Evolutionary conservation across 2,113 vertebrate genomes (phyloP), one percentile per base, ranked within the genome.

Genomic region (Anthoscopus minutus): DNA sequence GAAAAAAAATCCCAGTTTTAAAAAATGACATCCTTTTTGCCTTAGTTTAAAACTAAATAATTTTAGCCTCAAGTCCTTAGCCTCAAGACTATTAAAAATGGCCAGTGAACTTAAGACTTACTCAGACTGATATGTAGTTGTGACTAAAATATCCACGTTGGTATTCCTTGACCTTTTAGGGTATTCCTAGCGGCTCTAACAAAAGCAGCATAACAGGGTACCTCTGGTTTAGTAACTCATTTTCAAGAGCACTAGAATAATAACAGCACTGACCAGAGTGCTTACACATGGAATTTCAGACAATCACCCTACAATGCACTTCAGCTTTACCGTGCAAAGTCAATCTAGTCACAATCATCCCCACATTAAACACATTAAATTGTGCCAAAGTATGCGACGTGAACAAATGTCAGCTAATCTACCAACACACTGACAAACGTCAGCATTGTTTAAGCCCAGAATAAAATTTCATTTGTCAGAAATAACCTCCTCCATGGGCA

Each of bases 181-280:
- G 87, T 80, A 92, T 69, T 82, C 84, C 89, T 88, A 81, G 56
- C 1, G 23, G 76, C 88, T 88, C 72, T 77, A 93, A 62, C 56
- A 83, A 62, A 92, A 93, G 79, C 91, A 95, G 84, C 89, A 57
- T 57, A 79, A 73, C 37, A 80, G 61, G 56, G 35, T 93, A 72
- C 47, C 72, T 93, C 94, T 88, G 92, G 38, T 79, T 91, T 86
- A n/a, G n/a, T n/a, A n/a, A n/a, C n/a, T n/a, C n/a, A n/a, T n/a
- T n/a, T n/a, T n/a, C n/a, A n/a, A n/a, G n/a, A n/a, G n/a, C n/a
- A n/a, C n/a, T n/a, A n/a, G n/a, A n/a, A n/a, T n/a, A n/a, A n/a
- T n/a, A 61, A 61, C 47, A 70, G 93, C 89, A 94, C 89, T 76
- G 48, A 80, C n/a, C 89, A 81, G 40, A 81, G 73, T 64, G 65